Evolutionary conservation across 1,140 invertebrate species (phyloP), one percentile per base, ranked within the genome.

Genomic region (Ceratina australensis): DNA sequence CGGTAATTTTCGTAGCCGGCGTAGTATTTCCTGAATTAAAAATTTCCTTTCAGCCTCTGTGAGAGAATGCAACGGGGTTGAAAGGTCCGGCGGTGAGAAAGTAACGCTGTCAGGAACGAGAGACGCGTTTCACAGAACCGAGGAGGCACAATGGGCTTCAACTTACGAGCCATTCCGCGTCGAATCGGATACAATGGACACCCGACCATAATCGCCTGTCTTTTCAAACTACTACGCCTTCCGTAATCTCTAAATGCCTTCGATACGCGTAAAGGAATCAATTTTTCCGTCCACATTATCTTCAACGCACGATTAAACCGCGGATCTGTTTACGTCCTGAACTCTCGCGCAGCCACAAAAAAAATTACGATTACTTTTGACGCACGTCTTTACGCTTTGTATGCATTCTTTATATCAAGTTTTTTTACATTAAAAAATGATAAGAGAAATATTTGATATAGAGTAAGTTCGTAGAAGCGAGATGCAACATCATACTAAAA

Each of bases 151-250:
- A 61, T 61, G 15, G n/a, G 1, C 18, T 3, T 12, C 18, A 13
- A 12, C 3, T 49, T 2, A 16, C 22, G 24, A 49, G 13, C 24
- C 22, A 33, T 50, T 28, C n/a, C 57, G 26, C 54, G 33, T 71
- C 10, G n/a, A 71, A 71, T 71, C 66, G 26, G 13, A 0, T 28
- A 56, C 66, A 68, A 68, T 42, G 28, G 66, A 56, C n/a, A 22
- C 28, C 33, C 33, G 33, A 12, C n/a, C 26, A 20, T 50, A 50
- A 66, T 49, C 16, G 47, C 3, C 16, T 5, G 15, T 24, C 15
- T 50, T 26, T 66, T 50, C 12, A 0, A 50, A 50, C 47, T 16
- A 10, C 8, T 22, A 50, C 10, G 18, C 64, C 47, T 50, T 66
- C 64, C 16, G n/a, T 66, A 66, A 50, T 26, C 42, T 24, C 42